A percentile compares a stretch with the other conserved stretches of the same genome.
These are phyloP conservation scores for Lacerta agilis DNA, from an alignment of 2,797 vertebrate species.

Conservation along the genomic window DNA sequence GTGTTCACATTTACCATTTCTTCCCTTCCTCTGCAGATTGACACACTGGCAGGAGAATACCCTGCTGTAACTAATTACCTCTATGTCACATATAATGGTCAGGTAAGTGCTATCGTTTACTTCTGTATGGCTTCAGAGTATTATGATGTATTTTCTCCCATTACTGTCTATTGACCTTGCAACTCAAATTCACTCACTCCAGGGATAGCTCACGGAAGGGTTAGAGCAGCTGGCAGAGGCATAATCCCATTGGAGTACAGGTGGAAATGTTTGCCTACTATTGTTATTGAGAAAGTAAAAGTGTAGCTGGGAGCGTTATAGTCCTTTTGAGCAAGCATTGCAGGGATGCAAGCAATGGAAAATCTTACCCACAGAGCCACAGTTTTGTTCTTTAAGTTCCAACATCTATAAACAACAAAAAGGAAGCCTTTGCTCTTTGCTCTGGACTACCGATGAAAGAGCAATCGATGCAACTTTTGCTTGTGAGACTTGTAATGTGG, in stretches of 20 bases:
- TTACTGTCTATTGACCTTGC: constrained; percentile 35
- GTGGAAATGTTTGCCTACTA: constrained; percentile 12
- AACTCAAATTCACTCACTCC: neutral
- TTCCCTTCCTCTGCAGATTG: constrained; percentile 82
- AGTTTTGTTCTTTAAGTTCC: constrained; percentile 2
- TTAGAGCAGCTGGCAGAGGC: constrained; percentile 10
- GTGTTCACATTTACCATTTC: neutral
- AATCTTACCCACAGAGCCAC: neutral
- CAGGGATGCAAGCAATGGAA: neutral
- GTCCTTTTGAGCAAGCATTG: neutral
- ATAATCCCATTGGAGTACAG: neutral
- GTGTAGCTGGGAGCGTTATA: neutral
- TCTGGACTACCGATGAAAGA: neutral
- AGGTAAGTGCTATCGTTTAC: constrained; percentile 78
- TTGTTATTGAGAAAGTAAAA: neutral
- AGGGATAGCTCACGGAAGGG: neutral
- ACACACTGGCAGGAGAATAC: constrained; percentile 94
- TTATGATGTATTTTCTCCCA: neutral
- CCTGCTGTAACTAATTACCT: constrained; percentile 94
- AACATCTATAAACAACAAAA: neutral
- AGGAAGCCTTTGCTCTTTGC: neutral
- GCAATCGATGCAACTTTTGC: neutral
- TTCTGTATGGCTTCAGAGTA: neutral
- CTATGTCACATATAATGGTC: constrained; percentile 91
- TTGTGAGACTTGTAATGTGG: neutral